Evolutionary conservation across 2,113 vertebrate species (phyloP).

Genomic region (Forbesichthys agassizii): DNA sequence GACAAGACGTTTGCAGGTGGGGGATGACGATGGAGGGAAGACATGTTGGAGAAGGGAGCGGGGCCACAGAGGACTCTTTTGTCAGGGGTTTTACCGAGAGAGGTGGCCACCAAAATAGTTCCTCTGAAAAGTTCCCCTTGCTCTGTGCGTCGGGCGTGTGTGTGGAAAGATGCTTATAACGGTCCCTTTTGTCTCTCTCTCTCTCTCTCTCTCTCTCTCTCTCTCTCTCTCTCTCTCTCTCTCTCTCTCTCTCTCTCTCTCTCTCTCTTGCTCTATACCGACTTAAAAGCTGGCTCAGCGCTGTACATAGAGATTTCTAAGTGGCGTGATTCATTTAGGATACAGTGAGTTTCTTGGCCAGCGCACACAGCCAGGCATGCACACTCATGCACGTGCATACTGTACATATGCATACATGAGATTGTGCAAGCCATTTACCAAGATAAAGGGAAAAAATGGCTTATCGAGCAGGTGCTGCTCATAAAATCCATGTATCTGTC

Average conservation of each 20-base stretch:
- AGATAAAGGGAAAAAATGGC: slow-evolving; percentile 22
- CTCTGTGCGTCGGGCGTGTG: slow-evolving; percentile 18
- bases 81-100: background rate
- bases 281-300: slow-evolving; percentile 67
- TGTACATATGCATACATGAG: background rate
- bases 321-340: slow-evolving; percentile 62
- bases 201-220: background rate
- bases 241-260: background rate
- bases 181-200: background rate
- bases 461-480: slow-evolving; percentile 23
- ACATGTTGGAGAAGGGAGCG: background rate
- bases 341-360: slow-evolving; percentile 45
- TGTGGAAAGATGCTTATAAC: slow-evolving; percentile 39
- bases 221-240: background rate
- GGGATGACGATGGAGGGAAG: too few relatives aligned
- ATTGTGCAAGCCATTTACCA: slow-evolving; percentile 31
- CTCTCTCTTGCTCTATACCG: slow-evolving; percentile 26
- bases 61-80: slow-evolving; percentile 29
- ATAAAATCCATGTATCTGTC: slow-evolving; percentile 14
- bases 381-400: slow-evolving; percentile 12
- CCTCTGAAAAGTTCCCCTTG: slow-evolving; percentile 11
- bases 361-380: background rate
- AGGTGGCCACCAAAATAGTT: background rate
- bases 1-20: too few relatives aligned
- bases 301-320: slow-evolving; percentile 55